These are phyloP conservation scores for Apolygus lucorum DNA, from an alignment of 1,140 invertebrate genomes.

Conservation along the genomic window DNA sequence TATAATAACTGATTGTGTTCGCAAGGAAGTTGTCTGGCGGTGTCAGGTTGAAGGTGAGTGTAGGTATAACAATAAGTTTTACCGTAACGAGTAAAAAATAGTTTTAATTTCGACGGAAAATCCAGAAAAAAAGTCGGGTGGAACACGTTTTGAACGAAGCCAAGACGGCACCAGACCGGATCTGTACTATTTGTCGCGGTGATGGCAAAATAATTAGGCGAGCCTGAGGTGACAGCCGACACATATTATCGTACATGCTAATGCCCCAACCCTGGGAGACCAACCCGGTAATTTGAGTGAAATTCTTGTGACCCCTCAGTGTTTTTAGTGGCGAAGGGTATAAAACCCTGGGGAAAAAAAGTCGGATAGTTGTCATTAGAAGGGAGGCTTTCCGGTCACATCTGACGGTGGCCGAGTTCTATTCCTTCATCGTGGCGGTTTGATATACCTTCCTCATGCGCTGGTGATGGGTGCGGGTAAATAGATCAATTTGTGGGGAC, in stretches of 20 bases:
- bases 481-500: background rate
- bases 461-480: background rate
- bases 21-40: no score
- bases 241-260: constrained; percentile 16
- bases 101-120: no score
- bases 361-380: constrained; percentile 1
- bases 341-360: background rate
- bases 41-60: no score
- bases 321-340: background rate
- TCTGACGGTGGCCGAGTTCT: background rate
- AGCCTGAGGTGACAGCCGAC: background rate
- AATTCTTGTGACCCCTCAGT: background rate
- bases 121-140: no score
- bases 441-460: background rate
- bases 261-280: background rate
- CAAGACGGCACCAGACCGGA: constrained; percentile 1
- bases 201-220: constrained; percentile 13
- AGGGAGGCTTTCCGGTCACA: background rate
- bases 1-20: no score
- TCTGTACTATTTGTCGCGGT: constrained; percentile 10
- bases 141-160: no score
- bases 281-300: background rate
- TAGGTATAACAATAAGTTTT: no score
- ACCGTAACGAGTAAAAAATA: no score
- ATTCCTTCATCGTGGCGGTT: background rate